Conservation (phyloP, 2,113 vertebrate genomes). For the Asarcornis scutulata region DNA sequence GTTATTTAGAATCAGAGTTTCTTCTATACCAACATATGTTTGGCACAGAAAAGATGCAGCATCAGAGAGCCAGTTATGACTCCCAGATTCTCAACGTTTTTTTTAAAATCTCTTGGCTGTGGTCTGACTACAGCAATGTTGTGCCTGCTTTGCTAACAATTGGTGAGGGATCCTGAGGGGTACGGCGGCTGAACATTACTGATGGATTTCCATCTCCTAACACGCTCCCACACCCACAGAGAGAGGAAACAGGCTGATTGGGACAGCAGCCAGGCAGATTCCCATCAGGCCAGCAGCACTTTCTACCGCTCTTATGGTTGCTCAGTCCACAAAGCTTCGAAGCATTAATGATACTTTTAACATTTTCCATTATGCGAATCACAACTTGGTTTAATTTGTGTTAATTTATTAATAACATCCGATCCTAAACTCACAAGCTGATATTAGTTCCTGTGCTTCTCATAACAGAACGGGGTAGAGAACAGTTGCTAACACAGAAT, state of each 20-base stretch:
- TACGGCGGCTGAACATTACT: not conserved
- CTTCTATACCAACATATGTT: constrained; percentile 59
- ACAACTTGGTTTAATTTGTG: constrained; percentile 3
- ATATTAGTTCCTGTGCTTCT: not conserved
- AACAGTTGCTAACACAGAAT: not conserved
- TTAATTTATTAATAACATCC: not conserved
- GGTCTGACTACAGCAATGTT: constrained; percentile 22
- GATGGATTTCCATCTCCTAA: not conserved
- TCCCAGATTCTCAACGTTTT: constrained; percentile 56
- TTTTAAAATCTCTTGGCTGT: constrained; percentile 11
- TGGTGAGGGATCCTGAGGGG: not conserved
- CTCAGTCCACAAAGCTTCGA: not conserved
- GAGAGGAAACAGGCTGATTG: not conserved
- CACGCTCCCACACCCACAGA: not conserved
- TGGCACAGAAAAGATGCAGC: constrained; percentile 46
- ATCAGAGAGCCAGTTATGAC: constrained; percentile 56
- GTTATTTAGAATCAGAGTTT: constrained; percentile 62
- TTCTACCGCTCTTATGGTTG: not conserved
- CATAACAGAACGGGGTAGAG: not conserved
- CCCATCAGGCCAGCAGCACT: constrained; percentile 3
- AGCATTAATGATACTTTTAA: not conserved
- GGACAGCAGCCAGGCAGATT: constrained; percentile 40
- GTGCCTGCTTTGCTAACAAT: constrained; percentile 32
- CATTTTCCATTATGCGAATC: not conserved
- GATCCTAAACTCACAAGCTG: not conserved